Percentiles rank a stretch among this genome's conserved stretches.
Evolutionary conservation across 2,797 vertebrate species (phyloP).

Genomic region (Adrianichthys oophorus): DNA sequence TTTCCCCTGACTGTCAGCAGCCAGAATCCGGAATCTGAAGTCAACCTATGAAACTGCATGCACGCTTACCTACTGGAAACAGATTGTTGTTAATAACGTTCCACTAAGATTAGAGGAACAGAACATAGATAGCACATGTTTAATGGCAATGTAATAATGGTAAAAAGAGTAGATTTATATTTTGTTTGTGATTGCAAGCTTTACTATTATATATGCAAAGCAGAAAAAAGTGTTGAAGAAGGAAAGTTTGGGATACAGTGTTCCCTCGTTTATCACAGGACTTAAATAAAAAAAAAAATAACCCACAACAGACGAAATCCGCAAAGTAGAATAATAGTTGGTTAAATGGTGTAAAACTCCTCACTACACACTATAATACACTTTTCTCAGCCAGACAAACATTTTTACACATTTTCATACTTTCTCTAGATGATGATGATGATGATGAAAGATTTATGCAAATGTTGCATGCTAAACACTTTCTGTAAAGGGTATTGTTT

Average conservation of each 20-base stretch:
- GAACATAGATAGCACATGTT: neutral
- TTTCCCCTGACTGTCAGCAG: conserved; percentile 23
- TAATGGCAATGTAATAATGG: conserved; percentile 19
- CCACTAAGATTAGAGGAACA: conserved; percentile 2
- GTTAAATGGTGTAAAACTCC: too few species aligned
- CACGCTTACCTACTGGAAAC: conserved; percentile 37
- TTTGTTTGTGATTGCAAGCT: neutral
- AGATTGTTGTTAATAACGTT: conserved; percentile 26
- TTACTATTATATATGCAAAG: conserved; percentile 3
- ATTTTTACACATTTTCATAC: too few species aligned
- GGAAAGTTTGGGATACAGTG: neutral
- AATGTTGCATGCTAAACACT: too few species aligned
- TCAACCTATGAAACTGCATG: conserved; percentile 5
- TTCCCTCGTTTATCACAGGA: too few species aligned
- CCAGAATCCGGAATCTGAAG: conserved; percentile 36
- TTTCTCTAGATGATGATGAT: too few species aligned
- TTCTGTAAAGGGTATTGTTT: too few species aligned
- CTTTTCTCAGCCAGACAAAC: too few species aligned
- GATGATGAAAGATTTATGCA: too few species aligned
- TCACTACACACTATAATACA: too few species aligned
- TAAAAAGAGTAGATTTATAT: conserved; percentile 2
- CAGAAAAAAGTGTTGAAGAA: conserved; percentile 1
- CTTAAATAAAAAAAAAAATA: too few species aligned
- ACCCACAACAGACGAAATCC: too few species aligned
- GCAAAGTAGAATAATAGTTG: too few species aligned